phyloP scores from a whole-genome alignment of 2,113 vertebrate species.

The Pantherophis guttatus region DNA sequence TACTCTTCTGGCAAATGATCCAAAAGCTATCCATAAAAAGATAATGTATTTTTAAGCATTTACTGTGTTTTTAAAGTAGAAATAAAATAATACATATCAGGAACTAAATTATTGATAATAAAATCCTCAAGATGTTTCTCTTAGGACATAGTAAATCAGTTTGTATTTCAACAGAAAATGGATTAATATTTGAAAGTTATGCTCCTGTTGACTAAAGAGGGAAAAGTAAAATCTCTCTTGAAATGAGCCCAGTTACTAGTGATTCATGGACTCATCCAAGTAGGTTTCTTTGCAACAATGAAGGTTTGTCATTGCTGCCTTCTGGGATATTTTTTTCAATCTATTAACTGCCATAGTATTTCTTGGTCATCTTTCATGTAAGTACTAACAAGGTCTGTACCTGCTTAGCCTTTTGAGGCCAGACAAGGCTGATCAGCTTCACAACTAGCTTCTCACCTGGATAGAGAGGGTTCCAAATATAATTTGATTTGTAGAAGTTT shows the following conservation, averaged over 20 bases:
- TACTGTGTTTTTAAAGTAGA: slow-evolving; percentile 19
- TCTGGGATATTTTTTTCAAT: background rate
- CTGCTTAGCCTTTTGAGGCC: background rate
- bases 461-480: background rate
- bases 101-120: slow-evolving; percentile 6
- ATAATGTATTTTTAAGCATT: slow-evolving; percentile 11
- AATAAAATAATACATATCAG: slow-evolving; percentile 1
- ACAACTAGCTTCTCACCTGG: background rate
- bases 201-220: background rate
- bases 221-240: background rate
- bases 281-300: background rate
- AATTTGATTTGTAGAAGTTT: background rate
- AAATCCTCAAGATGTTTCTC: slow-evolving; percentile 3
- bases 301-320: background rate
- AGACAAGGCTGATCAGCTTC: background rate
- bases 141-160: background rate
- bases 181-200: background rate
- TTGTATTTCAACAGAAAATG: slow-evolving; percentile 4
- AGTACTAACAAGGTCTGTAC: background rate
- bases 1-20: slow-evolving; percentile 26
- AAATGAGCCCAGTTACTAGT: background rate
- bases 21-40: slow-evolving; percentile 31
- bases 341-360: background rate
- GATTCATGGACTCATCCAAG: background rate
- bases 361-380: background rate